Percentiles rank a stretch among this genome's conserved stretches.
Conservation (phyloP, 2,888 invertebrate genomes). For the Coecobrya sp. region DNA sequence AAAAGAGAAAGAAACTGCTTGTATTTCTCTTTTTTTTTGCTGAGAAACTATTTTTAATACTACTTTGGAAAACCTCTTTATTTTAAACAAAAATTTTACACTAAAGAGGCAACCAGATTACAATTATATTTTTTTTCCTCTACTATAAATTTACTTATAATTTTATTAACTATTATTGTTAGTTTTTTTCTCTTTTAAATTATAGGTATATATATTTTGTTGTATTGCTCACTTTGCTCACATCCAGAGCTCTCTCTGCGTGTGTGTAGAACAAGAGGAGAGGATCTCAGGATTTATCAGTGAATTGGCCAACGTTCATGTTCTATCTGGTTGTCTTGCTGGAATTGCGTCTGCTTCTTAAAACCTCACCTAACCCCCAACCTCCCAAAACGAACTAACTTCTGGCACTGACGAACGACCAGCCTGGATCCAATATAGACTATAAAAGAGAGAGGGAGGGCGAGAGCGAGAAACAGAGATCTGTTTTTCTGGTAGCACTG, state of each 20-base stretch:
- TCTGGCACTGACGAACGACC: conserved; percentile 43
- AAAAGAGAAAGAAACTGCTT: too few species aligned
- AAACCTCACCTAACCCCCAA: conserved; percentile 12
- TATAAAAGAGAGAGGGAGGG: not conserved
- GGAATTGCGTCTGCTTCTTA: not conserved
- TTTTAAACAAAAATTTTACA: too few species aligned
- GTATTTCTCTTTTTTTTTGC: too few species aligned
- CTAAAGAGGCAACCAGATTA: too few species aligned
- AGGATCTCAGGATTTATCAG: too few species aligned
- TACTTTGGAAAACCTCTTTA: too few species aligned
- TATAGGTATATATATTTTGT: not conserved
- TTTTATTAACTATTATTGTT: not conserved
- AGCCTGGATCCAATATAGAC: conserved; percentile 42
- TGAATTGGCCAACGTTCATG: not conserved
- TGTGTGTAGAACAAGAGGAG: too few species aligned
- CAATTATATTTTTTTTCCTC: too few species aligned
- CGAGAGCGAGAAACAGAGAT: conserved; percentile 34
- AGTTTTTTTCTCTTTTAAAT: not conserved
- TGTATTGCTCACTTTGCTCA: conserved; percentile 9
- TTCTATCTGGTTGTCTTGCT: not conserved
- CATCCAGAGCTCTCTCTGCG: not conserved
- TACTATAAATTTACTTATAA: too few species aligned
- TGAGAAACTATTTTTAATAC: too few species aligned
- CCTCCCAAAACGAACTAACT: conserved; percentile 51
- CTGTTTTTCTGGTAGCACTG: conserved; percentile 26